phyloP scores from a whole-genome alignment of 2,888 invertebrate genomes.

The Nomada fucata region DNA sequence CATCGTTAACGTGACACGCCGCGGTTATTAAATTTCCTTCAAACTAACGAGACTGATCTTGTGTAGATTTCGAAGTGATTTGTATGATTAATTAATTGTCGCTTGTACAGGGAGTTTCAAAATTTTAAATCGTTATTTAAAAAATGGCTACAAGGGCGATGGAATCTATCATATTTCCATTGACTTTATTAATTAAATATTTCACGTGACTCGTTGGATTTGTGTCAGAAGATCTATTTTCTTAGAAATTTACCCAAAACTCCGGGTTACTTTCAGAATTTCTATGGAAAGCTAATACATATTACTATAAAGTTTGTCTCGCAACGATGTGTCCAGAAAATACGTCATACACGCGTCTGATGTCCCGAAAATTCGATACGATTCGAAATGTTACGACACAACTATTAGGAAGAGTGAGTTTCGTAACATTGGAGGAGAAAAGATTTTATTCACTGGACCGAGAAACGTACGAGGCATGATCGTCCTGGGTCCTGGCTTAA shows the following conservation, averaged over 20 bases:
- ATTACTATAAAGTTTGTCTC: background rate
- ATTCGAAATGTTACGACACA: constrained; percentile 36
- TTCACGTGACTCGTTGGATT: too few relatives aligned
- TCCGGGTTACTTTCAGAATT: too few relatives aligned
- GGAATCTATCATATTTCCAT: background rate
- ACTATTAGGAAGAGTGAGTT: constrained; percentile 12
- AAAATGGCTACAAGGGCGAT: background rate
- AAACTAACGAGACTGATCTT: background rate
- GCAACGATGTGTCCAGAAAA: background rate
- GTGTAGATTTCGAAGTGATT: background rate
- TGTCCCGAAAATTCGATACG: constrained; percentile 3
- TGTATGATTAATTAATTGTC: background rate
- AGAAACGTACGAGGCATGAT: constrained; percentile 70
- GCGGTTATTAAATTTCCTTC: constrained; percentile 4
- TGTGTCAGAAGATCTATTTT: too few relatives aligned
- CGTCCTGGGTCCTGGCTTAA: constrained; percentile 68
- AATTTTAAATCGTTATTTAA: background rate
- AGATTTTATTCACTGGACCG: constrained; percentile 26
- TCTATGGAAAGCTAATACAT: too few relatives aligned
- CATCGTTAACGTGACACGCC: constrained; percentile 22
- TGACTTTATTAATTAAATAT: too few relatives aligned
- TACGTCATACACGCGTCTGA: constrained; percentile 28
- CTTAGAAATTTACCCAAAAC: background rate
- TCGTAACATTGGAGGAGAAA: constrained; percentile 6
- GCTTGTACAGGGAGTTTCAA: background rate